phyloP scores from a whole-genome alignment of 2,113 vertebrate species.

The Tragelaphus buxtoni region DNA sequence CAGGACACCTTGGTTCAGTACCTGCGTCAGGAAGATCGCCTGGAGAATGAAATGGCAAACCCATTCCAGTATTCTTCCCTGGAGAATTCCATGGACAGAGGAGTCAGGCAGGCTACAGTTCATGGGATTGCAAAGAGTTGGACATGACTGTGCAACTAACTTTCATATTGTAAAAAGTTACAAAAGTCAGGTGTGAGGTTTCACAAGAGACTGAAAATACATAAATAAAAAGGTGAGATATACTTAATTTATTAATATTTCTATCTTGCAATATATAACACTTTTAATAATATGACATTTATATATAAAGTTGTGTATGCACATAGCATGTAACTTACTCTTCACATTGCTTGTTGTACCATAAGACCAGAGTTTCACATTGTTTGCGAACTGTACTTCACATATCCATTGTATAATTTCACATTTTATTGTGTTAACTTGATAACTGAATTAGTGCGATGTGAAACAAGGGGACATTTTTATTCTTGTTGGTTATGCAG shows the following conservation, averaged over 20 bases:
- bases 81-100: not conserved
- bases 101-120: not conserved
- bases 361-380: not conserved
- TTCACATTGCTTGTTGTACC: not conserved
- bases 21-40: not conserved
- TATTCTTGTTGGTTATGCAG: not conserved
- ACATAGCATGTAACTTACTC: not conserved
- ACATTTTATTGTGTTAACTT: not conserved
- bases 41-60: not conserved
- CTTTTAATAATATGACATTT: not conserved
- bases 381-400: not conserved
- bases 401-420: not conserved
- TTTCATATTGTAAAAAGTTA: not conserved
- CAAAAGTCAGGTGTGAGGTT: not conserved
- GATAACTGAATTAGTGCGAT: not conserved
- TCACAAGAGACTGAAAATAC: not conserved
- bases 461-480: not conserved
- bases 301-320: not conserved
- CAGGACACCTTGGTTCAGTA: not conserved
- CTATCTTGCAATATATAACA: not conserved
- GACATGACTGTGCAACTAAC: not conserved
- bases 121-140: not conserved
- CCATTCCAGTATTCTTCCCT: not conserved
- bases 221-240: not conserved
- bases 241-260: not conserved